A percentile compares a stretch with the other conserved stretches of the same genome.
Conservation (phyloP, 2,113 vertebrate genomes). For the Prunella fulvescens region DNA sequence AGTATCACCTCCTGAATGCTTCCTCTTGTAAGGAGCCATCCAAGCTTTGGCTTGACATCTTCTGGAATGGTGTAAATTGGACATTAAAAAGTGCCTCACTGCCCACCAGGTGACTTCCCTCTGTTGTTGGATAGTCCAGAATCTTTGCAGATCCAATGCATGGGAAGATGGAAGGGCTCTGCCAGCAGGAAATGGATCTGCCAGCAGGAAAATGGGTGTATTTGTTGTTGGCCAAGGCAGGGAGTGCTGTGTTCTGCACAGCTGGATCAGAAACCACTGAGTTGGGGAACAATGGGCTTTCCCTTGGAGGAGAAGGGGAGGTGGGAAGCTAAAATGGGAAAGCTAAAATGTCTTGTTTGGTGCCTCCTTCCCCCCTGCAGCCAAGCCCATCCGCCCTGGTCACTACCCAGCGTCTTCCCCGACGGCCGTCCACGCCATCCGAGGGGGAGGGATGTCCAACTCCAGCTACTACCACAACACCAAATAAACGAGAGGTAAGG, state of each 20-base stretch:
- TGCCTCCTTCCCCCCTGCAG: constrained; percentile 56
- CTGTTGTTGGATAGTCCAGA: not conserved
- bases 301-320: not conserved
- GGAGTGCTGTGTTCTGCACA: not conserved
- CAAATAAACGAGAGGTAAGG: constrained; percentile 74
- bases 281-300: not conserved
- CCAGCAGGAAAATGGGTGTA: not conserved
- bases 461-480: constrained; percentile 75
- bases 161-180: not conserved
- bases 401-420: constrained; percentile 88
- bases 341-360: not conserved
- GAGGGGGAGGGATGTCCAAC: constrained; percentile 77
- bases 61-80: not conserved
- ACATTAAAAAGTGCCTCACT: not conserved
- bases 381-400: constrained; percentile 90
- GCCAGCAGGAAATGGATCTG: not conserved
- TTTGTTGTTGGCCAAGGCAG: not conserved
- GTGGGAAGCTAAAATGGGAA: not conserved
- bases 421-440: constrained; percentile 75
- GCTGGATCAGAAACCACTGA: not conserved
- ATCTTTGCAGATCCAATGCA: not conserved
- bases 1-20: not conserved
- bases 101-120: not conserved
- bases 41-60: not conserved
- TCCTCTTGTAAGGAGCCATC: not conserved